Conservation (phyloP, 2,113 vertebrate genomes). For the Formicarius rufipectus region DNA sequence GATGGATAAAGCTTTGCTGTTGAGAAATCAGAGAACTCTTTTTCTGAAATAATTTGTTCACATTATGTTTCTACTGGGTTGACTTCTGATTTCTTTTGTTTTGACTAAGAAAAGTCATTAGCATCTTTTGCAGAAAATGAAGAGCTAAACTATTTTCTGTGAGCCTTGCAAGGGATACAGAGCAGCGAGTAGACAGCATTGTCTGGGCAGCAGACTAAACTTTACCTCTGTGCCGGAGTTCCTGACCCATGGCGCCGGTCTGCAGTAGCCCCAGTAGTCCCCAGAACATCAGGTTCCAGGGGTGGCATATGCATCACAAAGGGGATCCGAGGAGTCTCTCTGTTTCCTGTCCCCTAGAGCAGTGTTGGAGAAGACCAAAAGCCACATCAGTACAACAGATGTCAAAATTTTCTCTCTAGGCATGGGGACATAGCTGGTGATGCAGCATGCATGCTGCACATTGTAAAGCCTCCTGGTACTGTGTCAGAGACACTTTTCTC, state of each 20-base stretch:
- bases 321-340: neutral
- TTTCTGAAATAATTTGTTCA: neutral
- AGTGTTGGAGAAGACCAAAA: neutral
- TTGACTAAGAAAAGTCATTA: neutral
- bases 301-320: neutral
- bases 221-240: neutral
- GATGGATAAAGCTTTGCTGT: neutral
- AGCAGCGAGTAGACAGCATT: neutral
- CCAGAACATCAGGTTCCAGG: neutral
- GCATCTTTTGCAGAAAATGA: neutral
- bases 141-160: neutral
- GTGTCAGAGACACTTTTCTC: neutral
- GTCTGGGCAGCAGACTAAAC: neutral
- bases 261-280: neutral
- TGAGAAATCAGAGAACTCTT: neutral
- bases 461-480: neutral
- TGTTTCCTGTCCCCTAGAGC: neutral
- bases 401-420: neutral
- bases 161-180: neutral
- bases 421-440: neutral
- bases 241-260: neutral
- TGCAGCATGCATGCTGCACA: neutral
- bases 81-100: neutral
- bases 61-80: neutral
- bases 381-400: neutral